Base-by-base conservation (phyloP, 2,797 vertebrate genomes). In the Malurus splendens region DNA sequence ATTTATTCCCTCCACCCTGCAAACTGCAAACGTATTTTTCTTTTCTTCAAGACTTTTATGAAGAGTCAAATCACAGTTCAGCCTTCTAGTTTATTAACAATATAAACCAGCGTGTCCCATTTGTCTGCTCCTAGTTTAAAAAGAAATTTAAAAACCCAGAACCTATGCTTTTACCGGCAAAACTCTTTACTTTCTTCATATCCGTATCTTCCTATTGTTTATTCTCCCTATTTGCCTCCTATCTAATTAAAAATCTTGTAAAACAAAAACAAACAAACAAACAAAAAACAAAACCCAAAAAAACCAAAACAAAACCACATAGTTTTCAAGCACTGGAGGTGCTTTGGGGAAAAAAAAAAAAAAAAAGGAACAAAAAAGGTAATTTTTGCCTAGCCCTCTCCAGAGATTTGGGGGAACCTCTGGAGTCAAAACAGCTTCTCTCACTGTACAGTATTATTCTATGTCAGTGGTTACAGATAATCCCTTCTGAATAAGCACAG, bases 391-490 rank as follows among this genome's bases (percentile, higher is more conserved):
- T 23, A 47, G 27, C 33, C 44, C 15, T 86, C 19, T 82, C 27
- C 38, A 77, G 41, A 81, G 48, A 55, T 79, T 25, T 68, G 11
- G 7, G 19, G 10, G 62, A 50, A 70, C 54, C n/a, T 74, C 52
- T 60, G 55, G 59, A 78, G 57, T 74, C 59, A 82, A 27, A 68
- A 64, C 13, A 80, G 54, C 47, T 76, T 86, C 79, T 61, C 41
- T 82, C 54, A 55, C 27, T 54, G n/a, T 25, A 55, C 59, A 56
- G 27, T 41, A 48, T 71, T 74, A 70, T 65, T 89, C 64, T 86
- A 57, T 93, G 89, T 87, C 70, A 89, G 48, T 85, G 65, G 55
- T 54, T 72, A 54, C 39, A 75, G 73, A 90, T 57, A 93, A 93
- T 91, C 61, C 60, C 19, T 75, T 61, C 57, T 74, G 78, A 64